These are phyloP conservation scores for Drosophila punjabiensis DNA, from an alignment of 1,140 invertebrate genomes.

Conservation along the genomic window DNA sequence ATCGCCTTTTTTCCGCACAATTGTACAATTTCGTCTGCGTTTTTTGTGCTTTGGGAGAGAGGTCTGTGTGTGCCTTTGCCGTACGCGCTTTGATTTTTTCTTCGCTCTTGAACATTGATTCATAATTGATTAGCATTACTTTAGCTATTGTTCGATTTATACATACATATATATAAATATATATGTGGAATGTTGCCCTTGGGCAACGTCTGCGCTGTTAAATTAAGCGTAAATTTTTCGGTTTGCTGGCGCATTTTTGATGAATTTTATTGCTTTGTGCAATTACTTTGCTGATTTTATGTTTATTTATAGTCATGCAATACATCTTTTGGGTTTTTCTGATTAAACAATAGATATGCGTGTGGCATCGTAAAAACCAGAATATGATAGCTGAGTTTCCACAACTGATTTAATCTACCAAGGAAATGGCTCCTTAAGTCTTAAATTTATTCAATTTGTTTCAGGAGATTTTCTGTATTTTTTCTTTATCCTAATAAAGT, in stretches of 20 bases:
- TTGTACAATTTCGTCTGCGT: slow-evolving; percentile 76
- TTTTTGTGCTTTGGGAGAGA: slow-evolving; percentile 39
- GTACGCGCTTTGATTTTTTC: slow-evolving; percentile 48
- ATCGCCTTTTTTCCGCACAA: slow-evolving; percentile 73
- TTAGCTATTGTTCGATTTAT: slow-evolving; percentile 77
- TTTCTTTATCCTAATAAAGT: neutral
- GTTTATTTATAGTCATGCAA: slow-evolving; percentile 50
- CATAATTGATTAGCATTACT: slow-evolving; percentile 84
- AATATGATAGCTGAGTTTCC: slow-evolving; percentile 9
- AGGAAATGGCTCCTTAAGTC: neutral
- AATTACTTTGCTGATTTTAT: slow-evolving; percentile 68
- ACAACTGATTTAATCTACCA: neutral
- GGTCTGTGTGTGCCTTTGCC: slow-evolving; percentile 12
- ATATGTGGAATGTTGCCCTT: slow-evolving; percentile 24
- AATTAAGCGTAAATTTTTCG: slow-evolving; percentile 77
- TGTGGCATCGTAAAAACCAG: slow-evolving; percentile 12
- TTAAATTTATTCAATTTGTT: slow-evolving; percentile 18
- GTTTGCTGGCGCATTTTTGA: slow-evolving; percentile 68
- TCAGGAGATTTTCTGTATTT: neutral
- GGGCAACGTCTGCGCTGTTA: slow-evolving; percentile 60
- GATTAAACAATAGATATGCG: slow-evolving; percentile 56
- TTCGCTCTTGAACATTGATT: slow-evolving; percentile 68
- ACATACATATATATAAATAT: slow-evolving; percentile 1
- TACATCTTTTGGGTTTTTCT: slow-evolving; percentile 12
- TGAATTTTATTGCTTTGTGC: slow-evolving; percentile 71